A percentile compares a stretch with the other conserved stretches of the same genome.
phyloP scores from a whole-genome alignment of 92 coral and sea anemone genomes.

The Phenganax subtilis region DNA sequence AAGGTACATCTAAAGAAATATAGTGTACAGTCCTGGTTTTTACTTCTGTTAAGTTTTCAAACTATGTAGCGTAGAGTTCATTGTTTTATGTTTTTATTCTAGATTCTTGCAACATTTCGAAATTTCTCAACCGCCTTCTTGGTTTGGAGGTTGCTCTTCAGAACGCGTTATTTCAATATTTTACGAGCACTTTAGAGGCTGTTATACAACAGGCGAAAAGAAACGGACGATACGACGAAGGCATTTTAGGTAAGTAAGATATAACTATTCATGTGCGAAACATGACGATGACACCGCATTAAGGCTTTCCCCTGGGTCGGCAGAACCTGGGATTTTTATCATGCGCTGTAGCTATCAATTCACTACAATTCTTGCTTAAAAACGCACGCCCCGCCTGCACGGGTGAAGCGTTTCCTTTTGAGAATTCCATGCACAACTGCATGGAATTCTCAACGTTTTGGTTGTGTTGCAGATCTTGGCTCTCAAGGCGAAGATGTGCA shows the following conservation, averaged over 20 bases:
- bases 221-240: constrained; percentile 91
- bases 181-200: constrained; percentile 75
- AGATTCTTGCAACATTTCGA: constrained; percentile 85
- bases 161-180: constrained; percentile 78
- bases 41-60: not conserved
- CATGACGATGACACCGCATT: too few species aligned
- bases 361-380: too few species aligned
- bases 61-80: too few species aligned
- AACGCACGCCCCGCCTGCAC: too few species aligned
- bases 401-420: too few species aligned
- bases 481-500: constrained; percentile 91
- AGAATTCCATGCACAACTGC: too few species aligned
- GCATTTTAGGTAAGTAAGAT: constrained; percentile 65
- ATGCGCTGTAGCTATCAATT: too few species aligned
- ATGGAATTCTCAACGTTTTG: too few species aligned
- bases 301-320: too few species aligned
- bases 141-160: constrained; percentile 91
- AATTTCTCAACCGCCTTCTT: constrained; percentile 90
- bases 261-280: too few species aligned
- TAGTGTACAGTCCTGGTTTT: not conserved
- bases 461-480: constrained; percentile 73
- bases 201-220: constrained; percentile 86
- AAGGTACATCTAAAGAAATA: constrained; percentile 50
- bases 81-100: not conserved
- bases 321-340: too few species aligned